These are phyloP conservation scores for Enteromius radiatus DNA, from an alignment of 2,797 vertebrate species.

Conservation along the genomic window DNA sequence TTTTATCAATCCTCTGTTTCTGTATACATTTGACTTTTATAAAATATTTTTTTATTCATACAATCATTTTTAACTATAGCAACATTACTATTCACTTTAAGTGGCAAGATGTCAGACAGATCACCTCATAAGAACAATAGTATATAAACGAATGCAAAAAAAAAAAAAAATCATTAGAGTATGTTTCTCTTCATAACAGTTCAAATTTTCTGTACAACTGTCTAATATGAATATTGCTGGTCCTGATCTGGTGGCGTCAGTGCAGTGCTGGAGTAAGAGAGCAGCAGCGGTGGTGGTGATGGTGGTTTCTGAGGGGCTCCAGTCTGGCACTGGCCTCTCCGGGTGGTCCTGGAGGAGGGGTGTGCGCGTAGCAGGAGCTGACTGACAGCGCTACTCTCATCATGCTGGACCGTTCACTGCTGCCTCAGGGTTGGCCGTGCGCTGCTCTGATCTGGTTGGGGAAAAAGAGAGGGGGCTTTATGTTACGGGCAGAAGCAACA, in stretches of 20 bases:
- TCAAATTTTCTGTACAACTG: constrained; percentile 90
- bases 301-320: constrained; percentile 72
- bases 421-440: constrained; percentile 77
- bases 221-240: constrained; percentile 94
- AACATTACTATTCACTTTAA: constrained; percentile 91
- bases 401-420: constrained; percentile 92
- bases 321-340: constrained; percentile 71
- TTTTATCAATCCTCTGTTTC: constrained; percentile 84
- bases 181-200: constrained; percentile 77
- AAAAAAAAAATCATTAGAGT: constrained; percentile 89
- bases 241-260: constrained; percentile 87
- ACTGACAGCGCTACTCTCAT: constrained; percentile 71
- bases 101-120: constrained; percentile 91
- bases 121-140: constrained; percentile 94
- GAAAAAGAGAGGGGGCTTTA: background rate
- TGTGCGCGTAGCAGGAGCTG: constrained; percentile 78
- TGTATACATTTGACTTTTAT: constrained; percentile 94
- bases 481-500: background rate
- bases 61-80: constrained; percentile 95
- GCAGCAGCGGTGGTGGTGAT: constrained; percentile 61
- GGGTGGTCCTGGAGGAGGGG: constrained; percentile 73
- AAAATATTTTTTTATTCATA: constrained; percentile 96
- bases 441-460: constrained; percentile 81
- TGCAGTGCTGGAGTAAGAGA: constrained; percentile 45
- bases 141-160: constrained; percentile 97